A percentile compares a stretch with the other conserved stretches of the same genome.
Conservation (phyloP, 1,140 invertebrate species). For the Pararge aegeria region DNA sequence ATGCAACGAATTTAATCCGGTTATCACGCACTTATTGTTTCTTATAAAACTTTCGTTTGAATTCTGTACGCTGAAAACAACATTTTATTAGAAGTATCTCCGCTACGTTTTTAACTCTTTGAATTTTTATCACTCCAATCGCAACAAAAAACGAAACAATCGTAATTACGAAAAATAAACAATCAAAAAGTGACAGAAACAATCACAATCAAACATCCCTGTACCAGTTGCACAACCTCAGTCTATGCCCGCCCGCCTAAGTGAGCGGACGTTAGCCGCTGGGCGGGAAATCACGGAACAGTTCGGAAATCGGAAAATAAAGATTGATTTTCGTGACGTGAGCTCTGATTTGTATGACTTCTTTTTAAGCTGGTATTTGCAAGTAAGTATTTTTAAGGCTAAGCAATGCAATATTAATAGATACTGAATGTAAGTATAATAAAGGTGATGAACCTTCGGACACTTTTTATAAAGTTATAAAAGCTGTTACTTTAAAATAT, state of each 20-base stretch:
- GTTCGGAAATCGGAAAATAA: slow-evolving; percentile 3
- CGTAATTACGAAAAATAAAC: not conserved
- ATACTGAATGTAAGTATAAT: too few relatives aligned
- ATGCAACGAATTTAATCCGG: too few relatives aligned
- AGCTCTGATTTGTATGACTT: slow-evolving; percentile 7
- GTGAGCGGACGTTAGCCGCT: not conserved
- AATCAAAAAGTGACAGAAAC: slow-evolving; percentile 5
- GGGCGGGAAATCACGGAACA: not conserved
- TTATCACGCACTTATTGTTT: too few relatives aligned
- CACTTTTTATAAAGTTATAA: too few relatives aligned
- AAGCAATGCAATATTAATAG: too few relatives aligned
- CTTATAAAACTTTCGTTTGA: too few relatives aligned
- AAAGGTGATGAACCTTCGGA: too few relatives aligned
- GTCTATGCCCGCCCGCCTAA: slow-evolving; percentile 1
- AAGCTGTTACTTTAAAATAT: too few relatives aligned
- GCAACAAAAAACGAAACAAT: not conserved
- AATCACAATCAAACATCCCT: slow-evolving; percentile 1
- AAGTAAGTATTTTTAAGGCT: slow-evolving; percentile 4
- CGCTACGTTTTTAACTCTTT: not conserved
- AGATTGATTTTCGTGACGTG: not conserved
- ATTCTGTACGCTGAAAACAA: too few relatives aligned
- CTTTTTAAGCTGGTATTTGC: not conserved
- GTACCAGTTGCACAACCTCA: slow-evolving; percentile 5
- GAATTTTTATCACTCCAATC: not conserved
- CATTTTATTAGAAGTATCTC: too few relatives aligned